These are phyloP conservation scores for Lasioglossum leucozonium DNA, from an alignment of 2,888 invertebrate species.

Conservation along the genomic window DNA sequence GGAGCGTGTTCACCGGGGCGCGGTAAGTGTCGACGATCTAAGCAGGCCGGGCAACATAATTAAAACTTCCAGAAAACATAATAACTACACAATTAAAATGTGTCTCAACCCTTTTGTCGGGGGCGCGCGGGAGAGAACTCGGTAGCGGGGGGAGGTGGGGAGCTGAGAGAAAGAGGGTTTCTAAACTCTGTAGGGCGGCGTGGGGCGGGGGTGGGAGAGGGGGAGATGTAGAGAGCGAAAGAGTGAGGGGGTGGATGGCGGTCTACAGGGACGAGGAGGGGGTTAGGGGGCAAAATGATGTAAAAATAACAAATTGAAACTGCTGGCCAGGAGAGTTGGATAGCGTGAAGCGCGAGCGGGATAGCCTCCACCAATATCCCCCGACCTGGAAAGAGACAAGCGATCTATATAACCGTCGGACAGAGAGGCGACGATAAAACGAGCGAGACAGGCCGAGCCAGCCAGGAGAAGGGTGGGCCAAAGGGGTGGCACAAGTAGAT, in stretches of 20 bases:
- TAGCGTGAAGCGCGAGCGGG: slow-evolving; percentile 58
- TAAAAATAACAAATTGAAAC: slow-evolving; percentile 82
- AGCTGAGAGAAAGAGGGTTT: slow-evolving; percentile 13
- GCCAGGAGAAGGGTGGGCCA: slow-evolving; percentile 57
- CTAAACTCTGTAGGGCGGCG: slow-evolving; percentile 17
- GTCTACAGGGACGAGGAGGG: slow-evolving; percentile 51
- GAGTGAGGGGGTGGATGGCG: slow-evolving; percentile 55
- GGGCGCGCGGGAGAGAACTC: background rate
- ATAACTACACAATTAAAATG: slow-evolving; percentile 74
- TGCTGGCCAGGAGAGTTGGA: slow-evolving; percentile 75
- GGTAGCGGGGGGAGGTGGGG: too few species aligned
- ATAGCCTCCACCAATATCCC: slow-evolving; percentile 20
- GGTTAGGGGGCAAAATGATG: slow-evolving; percentile 78
- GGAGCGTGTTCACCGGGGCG: slow-evolving; percentile 10
- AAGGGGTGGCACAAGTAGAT: slow-evolving; percentile 65
- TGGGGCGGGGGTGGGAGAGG: background rate
- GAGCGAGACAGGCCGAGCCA: slow-evolving; percentile 44
- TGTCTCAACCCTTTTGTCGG: slow-evolving; percentile 53
- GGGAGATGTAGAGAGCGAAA: slow-evolving; percentile 1
- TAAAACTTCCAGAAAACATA: slow-evolving; percentile 73
- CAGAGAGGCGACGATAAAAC: slow-evolving; percentile 21
- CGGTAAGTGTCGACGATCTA: slow-evolving; percentile 53
- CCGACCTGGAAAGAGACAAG: slow-evolving; percentile 24
- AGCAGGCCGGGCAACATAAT: slow-evolving; percentile 63
- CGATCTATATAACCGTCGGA: slow-evolving; percentile 42